These are phyloP conservation scores for Blomia tropicalis DNA, from an alignment of 2,888 invertebrate genomes.

Conservation along the genomic window DNA sequence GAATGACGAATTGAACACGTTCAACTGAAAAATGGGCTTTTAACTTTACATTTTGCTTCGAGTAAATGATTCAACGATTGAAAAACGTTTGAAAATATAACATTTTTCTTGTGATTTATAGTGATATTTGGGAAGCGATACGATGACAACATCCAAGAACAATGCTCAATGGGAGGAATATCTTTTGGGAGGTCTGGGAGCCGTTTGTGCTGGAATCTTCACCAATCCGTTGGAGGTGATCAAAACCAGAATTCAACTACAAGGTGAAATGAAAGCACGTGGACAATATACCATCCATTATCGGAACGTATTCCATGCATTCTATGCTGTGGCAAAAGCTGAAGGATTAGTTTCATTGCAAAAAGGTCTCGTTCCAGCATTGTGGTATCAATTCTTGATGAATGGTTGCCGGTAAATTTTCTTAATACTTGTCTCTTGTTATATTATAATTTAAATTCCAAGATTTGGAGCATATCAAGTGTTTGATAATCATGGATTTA, in stretches of 20 bases:
- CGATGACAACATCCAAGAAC: too few species aligned
- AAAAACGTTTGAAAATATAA: too few species aligned
- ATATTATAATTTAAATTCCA: neutral
- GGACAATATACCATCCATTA: constrained; percentile 47
- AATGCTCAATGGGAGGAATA: constrained; percentile 46
- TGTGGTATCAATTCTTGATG: constrained; percentile 69
- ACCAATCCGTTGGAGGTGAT: constrained; percentile 74
- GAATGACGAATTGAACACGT: too few species aligned
- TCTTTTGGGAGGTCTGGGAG: constrained; percentile 48
- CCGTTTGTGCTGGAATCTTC: constrained; percentile 31
- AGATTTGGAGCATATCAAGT: constrained; percentile 34
- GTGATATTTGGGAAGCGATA: too few species aligned
- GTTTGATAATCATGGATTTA: constrained; percentile 49
- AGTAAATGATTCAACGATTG: too few species aligned
- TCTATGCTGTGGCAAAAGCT: constrained; percentile 51
- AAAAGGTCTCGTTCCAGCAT: constrained; percentile 60
- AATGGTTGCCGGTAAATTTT: constrained; percentile 62
- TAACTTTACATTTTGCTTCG: too few species aligned
- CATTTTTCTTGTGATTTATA: too few species aligned
- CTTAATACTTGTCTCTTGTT: constrained; percentile 48
- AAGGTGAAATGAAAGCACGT: constrained; percentile 51
- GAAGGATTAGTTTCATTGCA: constrained; percentile 57
- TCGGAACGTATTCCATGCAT: constrained; percentile 59
- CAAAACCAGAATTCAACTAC: constrained; percentile 76
- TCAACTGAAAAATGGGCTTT: too few species aligned